Evolutionary conservation across 2,113 vertebrate species (phyloP), one percentile per base, ranked within the genome.

Genomic region (Malurus melanocephalus): DNA sequence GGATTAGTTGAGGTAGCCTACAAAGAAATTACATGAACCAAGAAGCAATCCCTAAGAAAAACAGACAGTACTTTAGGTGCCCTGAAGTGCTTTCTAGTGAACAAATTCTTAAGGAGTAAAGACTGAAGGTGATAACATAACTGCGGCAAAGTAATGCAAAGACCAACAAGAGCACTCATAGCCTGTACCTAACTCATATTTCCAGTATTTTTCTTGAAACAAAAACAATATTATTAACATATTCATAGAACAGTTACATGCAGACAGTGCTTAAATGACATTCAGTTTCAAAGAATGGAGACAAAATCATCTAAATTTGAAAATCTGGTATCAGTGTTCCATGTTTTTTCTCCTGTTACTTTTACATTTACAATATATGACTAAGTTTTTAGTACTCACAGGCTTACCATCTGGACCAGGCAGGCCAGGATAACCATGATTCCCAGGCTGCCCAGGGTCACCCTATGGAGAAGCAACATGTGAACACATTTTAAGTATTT

Each of bases 351-450:
- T 73, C 62, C 76, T 26, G 16, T 40, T 67, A 79, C 52, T 81
- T 92, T 89, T 75, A 82, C 61, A 92, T 94, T 92, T 95, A 90
- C 90, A 95, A 92, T 95, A 97, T 96, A 96, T 97, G 96, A 97
- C 97, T 96, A 98, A 99, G 98, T 97, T 97, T 98, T 96, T 97
- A 98, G 99, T 99, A 99, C 99, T 99, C 99, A 99, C 99, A 99
- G 99, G 99, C 99, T 99, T 99, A 99, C 99, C 99, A 98, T 99
- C 99, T 99, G 98, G 98, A 98, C 99, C 99, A 98, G 97, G 95
- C 94, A 97, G 97, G 96, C 99, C 99, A 95, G 98, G 97, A 93
- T 97, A 97, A 86, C 99, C 99, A 80, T 97, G 96, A 80, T 95
- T 97, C 66, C 98, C 99, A 57, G 95, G 90, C 59, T 85, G 97